These are phyloP conservation scores for Falco cherrug DNA, from an alignment of 2,797 vertebrate species.

Conservation along the genomic window DNA sequence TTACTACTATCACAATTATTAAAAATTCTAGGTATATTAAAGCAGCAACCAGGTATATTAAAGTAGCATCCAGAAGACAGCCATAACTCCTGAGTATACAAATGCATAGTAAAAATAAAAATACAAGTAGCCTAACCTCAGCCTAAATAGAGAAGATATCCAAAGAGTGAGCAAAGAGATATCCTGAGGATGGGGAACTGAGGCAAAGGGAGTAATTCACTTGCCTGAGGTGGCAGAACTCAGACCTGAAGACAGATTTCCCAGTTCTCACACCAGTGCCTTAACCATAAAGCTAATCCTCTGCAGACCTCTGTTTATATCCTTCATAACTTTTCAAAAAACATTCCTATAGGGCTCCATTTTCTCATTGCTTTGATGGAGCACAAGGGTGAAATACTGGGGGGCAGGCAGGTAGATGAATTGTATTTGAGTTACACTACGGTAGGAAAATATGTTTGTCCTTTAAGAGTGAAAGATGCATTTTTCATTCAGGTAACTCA, in stretches of 20 bases:
- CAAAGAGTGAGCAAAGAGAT: not conserved
- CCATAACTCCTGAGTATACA: not conserved
- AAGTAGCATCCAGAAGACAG: not conserved
- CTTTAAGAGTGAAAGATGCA: conserved; percentile 22
- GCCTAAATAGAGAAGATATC: not conserved
- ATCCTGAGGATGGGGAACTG: not conserved
- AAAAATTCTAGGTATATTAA: not conserved
- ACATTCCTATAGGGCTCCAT: not conserved
- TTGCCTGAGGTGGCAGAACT: not conserved
- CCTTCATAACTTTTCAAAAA: conserved; percentile 6
- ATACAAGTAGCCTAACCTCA: not conserved
- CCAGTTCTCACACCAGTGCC: not conserved
- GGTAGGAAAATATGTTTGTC: conserved; percentile 38
- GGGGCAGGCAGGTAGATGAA: not conserved
- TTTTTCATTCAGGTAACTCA: conserved; percentile 27
- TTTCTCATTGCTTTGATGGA: conserved; percentile 15
- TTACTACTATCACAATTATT: not conserved
- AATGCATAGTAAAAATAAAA: not conserved
- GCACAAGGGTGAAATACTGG: not conserved
- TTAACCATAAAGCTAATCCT: conserved; percentile 19
- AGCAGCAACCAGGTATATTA: not conserved
- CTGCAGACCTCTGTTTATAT: conserved; percentile 15
- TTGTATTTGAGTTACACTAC: conserved; percentile 4
- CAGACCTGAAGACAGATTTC: conserved; percentile 11
- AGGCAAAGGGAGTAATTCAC: not conserved